Evolutionary conservation across 2,888 invertebrate genomes (phyloP).

Genomic region (Agrilus biguttatus): DNA sequence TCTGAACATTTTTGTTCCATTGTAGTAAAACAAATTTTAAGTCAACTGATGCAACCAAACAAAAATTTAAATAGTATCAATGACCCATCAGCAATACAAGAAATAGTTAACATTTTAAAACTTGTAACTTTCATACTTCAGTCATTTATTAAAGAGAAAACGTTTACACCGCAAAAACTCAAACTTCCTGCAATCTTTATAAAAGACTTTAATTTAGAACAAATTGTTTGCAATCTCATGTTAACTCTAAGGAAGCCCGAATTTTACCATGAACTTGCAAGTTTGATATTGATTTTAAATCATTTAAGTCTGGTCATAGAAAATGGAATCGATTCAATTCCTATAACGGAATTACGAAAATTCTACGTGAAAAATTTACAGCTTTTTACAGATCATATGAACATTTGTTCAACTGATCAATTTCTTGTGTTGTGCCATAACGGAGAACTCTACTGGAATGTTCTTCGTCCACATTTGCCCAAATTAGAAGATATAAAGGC

Average conservation of each 20-base stretch:
- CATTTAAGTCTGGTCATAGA: slow-evolving; percentile 18
- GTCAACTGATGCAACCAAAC: slow-evolving; percentile 38
- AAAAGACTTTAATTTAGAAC: slow-evolving; percentile 28
- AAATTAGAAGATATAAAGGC: slow-evolving; percentile 17
- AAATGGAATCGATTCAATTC: slow-evolving; percentile 4
- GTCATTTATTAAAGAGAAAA: slow-evolving; percentile 22
- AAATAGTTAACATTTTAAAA: slow-evolving; percentile 41
- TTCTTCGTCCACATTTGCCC: slow-evolving; percentile 24
- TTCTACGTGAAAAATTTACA: slow-evolving; percentile 26
- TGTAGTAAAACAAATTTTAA: slow-evolving; percentile 40
- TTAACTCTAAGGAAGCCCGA: slow-evolving; percentile 34
- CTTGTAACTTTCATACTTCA: slow-evolving; percentile 41
- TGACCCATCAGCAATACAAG: slow-evolving; percentile 22
- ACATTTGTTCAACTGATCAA: slow-evolving; percentile 21
- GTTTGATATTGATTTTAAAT: slow-evolving; percentile 33
- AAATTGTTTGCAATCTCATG: slow-evolving; percentile 28
- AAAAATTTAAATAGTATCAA: slow-evolving; percentile 28
- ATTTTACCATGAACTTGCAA: slow-evolving; percentile 33
- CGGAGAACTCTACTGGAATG: slow-evolving; percentile 31
- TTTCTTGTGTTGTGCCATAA: slow-evolving; percentile 21
- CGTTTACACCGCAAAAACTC: slow-evolving; percentile 23
- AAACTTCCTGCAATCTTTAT: slow-evolving; percentile 25
- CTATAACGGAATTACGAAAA: slow-evolving; percentile 12
- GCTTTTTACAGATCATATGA: too few species aligned
- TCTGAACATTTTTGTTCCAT: slow-evolving; percentile 37